Evolutionary conservation across 1,140 invertebrate species (phyloP).

Genomic region (Atta cephalotes): DNA sequence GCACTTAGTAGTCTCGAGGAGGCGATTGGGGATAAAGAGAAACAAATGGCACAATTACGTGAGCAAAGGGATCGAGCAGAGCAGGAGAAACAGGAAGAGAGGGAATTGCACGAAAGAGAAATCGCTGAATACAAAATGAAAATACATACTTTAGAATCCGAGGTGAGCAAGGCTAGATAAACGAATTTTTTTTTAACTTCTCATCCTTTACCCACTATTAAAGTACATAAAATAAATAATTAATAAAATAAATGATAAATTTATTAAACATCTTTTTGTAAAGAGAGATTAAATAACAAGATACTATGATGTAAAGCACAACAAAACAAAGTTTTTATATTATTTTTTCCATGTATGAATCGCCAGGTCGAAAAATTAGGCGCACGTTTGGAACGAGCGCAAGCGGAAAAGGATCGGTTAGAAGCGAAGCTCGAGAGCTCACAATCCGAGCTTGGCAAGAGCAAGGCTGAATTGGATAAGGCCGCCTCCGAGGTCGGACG

Average conservation of each 20-base stretch:
- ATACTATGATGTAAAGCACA: neutral
- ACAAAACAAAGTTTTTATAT: neutral
- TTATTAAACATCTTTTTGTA: neutral
- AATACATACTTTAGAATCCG: conserved; percentile 95
- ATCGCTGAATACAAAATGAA: conserved; percentile 98
- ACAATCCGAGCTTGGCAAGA: conserved; percentile 96
- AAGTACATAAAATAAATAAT: neutral
- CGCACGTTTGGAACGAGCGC: conserved; percentile 93
- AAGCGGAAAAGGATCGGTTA: conserved; percentile 95
- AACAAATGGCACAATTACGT: conserved; percentile 96
- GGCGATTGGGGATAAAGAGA: conserved; percentile 98
- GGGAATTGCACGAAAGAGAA: conserved; percentile 96
- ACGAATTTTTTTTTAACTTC: neutral
- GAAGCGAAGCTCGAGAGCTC: conserved; percentile 96
- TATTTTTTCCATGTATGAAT: neutral
- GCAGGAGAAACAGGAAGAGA: conserved; percentile 97
- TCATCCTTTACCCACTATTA: neutral
- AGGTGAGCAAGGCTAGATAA: conserved; percentile 84
- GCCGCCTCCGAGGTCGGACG: conserved; percentile 95
- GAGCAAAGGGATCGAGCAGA: conserved; percentile 98
- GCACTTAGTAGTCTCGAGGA: conserved; percentile 97
- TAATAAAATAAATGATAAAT: no score
- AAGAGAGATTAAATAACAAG: neutral
- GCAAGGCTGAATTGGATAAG: conserved; percentile 96
- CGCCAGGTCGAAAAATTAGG: conserved; percentile 93